Percentiles rank a stretch among this genome's conserved stretches.
These are phyloP conservation scores for Limnothrissa miodon DNA, from an alignment of 2,113 vertebrate species.

Conservation along the genomic window DNA sequence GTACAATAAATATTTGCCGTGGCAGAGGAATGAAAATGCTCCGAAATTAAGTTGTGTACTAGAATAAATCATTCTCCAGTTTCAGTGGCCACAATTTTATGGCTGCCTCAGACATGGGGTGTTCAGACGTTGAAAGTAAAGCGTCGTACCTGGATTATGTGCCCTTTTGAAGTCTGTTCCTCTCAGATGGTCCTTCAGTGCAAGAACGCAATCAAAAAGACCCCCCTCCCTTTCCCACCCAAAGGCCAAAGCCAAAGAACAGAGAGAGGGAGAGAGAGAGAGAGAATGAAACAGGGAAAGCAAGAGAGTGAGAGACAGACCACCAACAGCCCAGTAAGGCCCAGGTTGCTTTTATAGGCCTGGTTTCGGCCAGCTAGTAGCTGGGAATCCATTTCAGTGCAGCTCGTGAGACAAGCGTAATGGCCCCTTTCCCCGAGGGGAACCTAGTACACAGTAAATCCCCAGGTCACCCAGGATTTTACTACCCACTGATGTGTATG, in stretches of 20 bases:
- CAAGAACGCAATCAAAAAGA: conserved; percentile 54
- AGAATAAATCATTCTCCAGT: conserved; percentile 48
- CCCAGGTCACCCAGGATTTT: conserved; percentile 32
- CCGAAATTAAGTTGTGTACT: conserved; percentile 36
- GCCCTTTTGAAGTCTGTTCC: conserved; percentile 65
- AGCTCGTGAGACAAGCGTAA: conserved; percentile 31
- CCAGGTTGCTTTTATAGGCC: conserved; percentile 52
- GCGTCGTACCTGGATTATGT: conserved; percentile 57
- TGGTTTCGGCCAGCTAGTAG: conserved; percentile 47
- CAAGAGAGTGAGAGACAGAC: conserved; percentile 39
- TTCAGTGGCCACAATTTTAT: conserved; percentile 48
- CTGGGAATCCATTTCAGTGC: conserved; percentile 42
- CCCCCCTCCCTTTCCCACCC: conserved; percentile 35
- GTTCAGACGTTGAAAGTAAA: conserved; percentile 50
- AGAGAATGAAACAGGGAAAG: not conserved
- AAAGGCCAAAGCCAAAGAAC: conserved; percentile 30
- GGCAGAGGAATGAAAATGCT: conserved; percentile 26
- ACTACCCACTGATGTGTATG: conserved; percentile 38
- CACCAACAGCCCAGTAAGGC: conserved; percentile 56
- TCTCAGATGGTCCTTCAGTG: conserved; percentile 41
- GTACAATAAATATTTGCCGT: conserved; percentile 7
- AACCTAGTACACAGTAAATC: conserved; percentile 47
- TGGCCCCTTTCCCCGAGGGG: conserved; percentile 30
- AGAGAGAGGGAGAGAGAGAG: conserved; percentile 12
- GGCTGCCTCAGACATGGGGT: conserved; percentile 46